phyloP scores from a whole-genome alignment of 2,888 invertebrate species.

The Coelinius sp. region DNA sequence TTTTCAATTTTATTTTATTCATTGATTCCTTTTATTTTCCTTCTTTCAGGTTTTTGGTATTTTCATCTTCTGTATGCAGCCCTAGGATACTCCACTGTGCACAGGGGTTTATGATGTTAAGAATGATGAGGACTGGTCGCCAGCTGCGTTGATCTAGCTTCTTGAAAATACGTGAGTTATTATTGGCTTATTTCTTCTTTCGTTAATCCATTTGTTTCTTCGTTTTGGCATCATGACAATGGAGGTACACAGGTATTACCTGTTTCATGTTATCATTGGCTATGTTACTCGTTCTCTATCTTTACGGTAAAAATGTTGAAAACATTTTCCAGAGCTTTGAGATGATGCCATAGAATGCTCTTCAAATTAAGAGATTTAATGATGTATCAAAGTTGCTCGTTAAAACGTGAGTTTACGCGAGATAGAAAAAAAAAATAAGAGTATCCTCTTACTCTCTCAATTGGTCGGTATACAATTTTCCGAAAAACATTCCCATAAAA shows the following conservation, averaged over 20 bases:
- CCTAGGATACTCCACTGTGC: not conserved
- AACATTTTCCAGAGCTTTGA: not conserved
- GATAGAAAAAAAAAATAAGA: slow-evolving; percentile 1
- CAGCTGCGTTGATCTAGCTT: not conserved
- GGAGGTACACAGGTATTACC: not conserved
- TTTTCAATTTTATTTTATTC: slow-evolving; percentile 7
- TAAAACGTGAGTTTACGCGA: slow-evolving; percentile 7
- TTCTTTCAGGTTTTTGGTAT: slow-evolving; percentile 16
- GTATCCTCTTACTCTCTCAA: not conserved
- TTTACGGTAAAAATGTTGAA: not conserved
- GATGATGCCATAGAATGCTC: slow-evolving; percentile 19
- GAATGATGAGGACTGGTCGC: not conserved
- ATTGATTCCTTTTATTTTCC: not conserved
- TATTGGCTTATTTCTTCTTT: not conserved
- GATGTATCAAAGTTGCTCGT: slow-evolving; percentile 16
- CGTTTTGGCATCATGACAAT: not conserved
- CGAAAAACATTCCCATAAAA: not conserved
- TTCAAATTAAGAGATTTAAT: slow-evolving; percentile 16
- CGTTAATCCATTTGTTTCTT: not conserved
- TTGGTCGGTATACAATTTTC: not conserved
- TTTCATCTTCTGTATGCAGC: not conserved
- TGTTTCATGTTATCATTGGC: not conserved
- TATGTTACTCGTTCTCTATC: not conserved
- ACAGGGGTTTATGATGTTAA: not conserved
- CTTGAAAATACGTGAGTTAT: not conserved